Base-by-base conservation (phyloP, 1,140 invertebrate species). In the Caenorhabditis tropicalis region DNA sequence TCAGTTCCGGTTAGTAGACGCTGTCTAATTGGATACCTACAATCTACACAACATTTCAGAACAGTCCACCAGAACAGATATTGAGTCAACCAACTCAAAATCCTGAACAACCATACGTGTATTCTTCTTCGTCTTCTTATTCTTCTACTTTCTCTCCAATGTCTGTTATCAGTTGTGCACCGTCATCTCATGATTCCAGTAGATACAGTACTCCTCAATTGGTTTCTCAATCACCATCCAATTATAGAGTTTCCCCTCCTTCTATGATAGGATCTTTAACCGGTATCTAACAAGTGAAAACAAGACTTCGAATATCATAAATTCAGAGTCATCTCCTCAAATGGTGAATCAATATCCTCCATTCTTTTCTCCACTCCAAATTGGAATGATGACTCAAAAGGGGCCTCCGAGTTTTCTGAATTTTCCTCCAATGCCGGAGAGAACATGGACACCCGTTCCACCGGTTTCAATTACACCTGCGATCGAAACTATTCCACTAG, bases 141-240 rank as follows among this genome's bases (percentile, higher is more conserved):
- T 33, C 65, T 43, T 46, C 65, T 24, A 74, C 33, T 24, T 21
- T 74, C 0, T 74, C 65, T 24, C 65, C 65, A 74, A 74, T 74
- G 33, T 74, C 65, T 1, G 36, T 74, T 74, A 74, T 74, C 65
- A 74, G 65, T 15, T 74, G 65, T 74, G 65, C 65, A 24, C 65
- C 65, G 24, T 74, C 65, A 7, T 74, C 65, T 19, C 65, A 74
- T 24, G 65, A 74, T 46, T 74, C 65, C 19, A 74, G 65, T 9
- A 43, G 36, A n/a, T 74, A 74, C 65, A 74, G 36, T 74, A 74
- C 65, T 46, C 36, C 65, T 43, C 33, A 74, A 43, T 3, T 74
- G 2, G 21, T 74, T 24, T 7, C 65, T 74, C 65, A 74, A 43
- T 74, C 65, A 24, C 65, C 65, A 15, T 24, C 65, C n/a, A 74